A percentile compares a stretch with the other conserved stretches of the same genome.
These are phyloP conservation scores for Shinisaurus crocodilurus DNA, from an alignment of 2,113 vertebrate genomes.

Conservation along the genomic window DNA sequence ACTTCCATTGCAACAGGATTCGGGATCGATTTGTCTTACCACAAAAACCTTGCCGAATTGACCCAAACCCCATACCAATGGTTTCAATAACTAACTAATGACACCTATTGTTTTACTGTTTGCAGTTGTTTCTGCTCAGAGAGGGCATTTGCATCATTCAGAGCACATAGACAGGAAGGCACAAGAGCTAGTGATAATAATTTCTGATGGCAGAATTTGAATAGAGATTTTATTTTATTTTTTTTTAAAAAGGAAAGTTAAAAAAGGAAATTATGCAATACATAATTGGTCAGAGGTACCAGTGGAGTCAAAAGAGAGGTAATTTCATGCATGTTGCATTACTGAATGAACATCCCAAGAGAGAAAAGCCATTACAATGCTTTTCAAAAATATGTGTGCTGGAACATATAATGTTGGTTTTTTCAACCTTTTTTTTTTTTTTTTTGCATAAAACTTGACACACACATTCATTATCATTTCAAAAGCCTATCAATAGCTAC, in stretches of 20 bases:
- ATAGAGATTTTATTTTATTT: not conserved
- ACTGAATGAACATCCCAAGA: not conserved
- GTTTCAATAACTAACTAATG: not conserved
- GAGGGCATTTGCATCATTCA: not conserved
- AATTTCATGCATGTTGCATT: not conserved
- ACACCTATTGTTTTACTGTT: not conserved
- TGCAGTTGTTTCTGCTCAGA: not conserved
- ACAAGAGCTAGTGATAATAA: not conserved
- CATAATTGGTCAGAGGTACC: not conserved
- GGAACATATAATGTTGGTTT: not conserved
- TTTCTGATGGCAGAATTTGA: not conserved
- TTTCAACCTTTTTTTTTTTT: not conserved
- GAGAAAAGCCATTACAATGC: too few relatives aligned
- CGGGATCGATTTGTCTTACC: not conserved
- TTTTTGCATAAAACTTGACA: not conserved
- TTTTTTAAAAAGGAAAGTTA: too few relatives aligned
- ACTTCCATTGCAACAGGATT: not conserved
- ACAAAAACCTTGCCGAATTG: not conserved
- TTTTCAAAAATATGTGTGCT: not conserved
- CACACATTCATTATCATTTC: not conserved
- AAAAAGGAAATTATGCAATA: not conserved
- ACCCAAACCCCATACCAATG: not conserved
- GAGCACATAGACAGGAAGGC: not conserved
- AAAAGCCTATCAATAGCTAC: not conserved
- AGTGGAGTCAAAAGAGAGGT: not conserved